phyloP scores from a whole-genome alignment of 2,113 vertebrate genomes.

The Cisticola juncidis region DNA sequence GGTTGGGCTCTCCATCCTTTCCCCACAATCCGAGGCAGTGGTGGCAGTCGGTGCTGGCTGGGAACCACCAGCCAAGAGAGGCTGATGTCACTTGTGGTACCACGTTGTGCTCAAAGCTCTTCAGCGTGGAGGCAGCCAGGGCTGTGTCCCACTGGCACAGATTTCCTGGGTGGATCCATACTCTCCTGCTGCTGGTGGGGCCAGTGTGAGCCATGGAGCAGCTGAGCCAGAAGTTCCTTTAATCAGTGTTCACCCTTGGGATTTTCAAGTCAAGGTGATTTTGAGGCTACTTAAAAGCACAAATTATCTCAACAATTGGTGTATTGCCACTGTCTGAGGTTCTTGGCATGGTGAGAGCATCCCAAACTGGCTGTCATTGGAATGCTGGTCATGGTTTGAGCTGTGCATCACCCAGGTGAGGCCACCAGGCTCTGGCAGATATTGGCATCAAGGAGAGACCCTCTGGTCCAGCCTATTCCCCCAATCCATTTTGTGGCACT shows the following conservation, averaged over 20 bases:
- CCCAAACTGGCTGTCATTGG: background rate
- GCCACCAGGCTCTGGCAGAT: background rate
- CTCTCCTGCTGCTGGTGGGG: background rate
- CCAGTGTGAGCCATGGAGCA: background rate
- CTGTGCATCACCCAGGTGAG: background rate
- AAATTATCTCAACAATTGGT: fast-evolving
- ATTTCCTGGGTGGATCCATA: background rate
- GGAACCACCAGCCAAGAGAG: background rate
- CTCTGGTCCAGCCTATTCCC: background rate
- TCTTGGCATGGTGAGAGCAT: background rate
- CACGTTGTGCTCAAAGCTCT: background rate
- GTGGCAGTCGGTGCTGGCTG: background rate
- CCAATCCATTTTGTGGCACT: background rate
- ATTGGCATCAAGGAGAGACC: background rate
- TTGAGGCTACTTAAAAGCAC: background rate
- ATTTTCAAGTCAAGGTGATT: background rate
- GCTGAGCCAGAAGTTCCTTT: background rate
- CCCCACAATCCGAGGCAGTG: background rate
- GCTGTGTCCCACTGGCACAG: background rate
- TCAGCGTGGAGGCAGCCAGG: background rate
- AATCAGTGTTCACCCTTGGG: background rate
- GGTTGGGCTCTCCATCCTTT: background rate
- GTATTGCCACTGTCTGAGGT: background rate
- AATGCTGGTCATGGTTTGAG: background rate
- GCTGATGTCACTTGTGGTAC: background rate